These are phyloP conservation scores for Athalia cordata DNA, from an alignment of 2,888 invertebrate species.

Conservation along the genomic window DNA sequence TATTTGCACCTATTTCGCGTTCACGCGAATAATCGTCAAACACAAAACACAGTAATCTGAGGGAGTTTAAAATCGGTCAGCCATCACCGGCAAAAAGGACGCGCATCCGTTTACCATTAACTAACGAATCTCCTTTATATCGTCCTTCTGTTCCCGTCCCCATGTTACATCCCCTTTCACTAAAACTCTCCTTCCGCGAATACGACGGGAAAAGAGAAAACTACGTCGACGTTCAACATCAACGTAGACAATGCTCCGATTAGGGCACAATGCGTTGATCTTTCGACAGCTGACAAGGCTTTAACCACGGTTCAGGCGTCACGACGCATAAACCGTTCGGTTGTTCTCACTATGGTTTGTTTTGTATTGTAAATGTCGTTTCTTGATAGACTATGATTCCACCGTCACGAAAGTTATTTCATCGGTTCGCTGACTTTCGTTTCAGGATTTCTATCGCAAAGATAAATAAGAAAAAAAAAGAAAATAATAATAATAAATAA, in stretches of 20 bases:
- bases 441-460: not conserved
- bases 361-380: no score
- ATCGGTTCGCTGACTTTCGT: not conserved
- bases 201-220: conserved; percentile 37
- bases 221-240: conserved; percentile 51
- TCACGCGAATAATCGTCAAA: no score
- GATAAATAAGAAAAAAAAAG: not conserved
- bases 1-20: no score
- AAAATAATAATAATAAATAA: no score
- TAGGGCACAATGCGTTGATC: conserved; percentile 60
- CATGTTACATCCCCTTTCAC: conserved; percentile 57
- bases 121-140: no score
- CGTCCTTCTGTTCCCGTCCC: no score
- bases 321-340: not conserved
- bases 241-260: conserved; percentile 65
- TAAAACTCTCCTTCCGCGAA: conserved; percentile 64
- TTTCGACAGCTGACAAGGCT: conserved; percentile 51
- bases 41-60: no score
- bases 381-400: no score
- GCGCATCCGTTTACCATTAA: no score
- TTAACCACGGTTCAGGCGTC: conserved; percentile 15
- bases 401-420: not conserved
- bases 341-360: conserved; percentile 22
- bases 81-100: no score
- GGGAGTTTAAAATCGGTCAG: no score